phyloP scores from a whole-genome alignment of 2,797 vertebrate genomes.

The Parambassis ranga region DNA sequence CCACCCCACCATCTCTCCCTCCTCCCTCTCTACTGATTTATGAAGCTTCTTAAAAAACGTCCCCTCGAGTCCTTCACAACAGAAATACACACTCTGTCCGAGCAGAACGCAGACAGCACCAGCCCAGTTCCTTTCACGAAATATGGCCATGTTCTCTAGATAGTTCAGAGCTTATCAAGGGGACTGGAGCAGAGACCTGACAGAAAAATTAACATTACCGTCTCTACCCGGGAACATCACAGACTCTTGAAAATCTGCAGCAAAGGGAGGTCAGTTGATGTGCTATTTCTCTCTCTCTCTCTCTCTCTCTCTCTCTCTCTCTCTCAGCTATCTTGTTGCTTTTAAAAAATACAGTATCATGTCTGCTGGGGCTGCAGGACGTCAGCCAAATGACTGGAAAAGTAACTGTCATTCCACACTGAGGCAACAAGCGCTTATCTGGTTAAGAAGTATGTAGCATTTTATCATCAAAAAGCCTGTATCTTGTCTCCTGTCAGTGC shows the following conservation, averaged over 20 bases:
- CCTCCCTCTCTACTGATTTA: constrained; percentile 35
- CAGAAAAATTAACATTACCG: background rate
- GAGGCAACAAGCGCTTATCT: constrained; percentile 5
- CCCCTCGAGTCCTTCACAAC: constrained; percentile 38
- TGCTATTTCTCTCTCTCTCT: background rate
- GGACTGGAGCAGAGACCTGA: background rate
- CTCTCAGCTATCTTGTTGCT: background rate
- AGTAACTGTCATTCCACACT: background rate
- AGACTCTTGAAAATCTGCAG: background rate
- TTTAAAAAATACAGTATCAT: background rate
- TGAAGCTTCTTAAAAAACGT: constrained; percentile 35
- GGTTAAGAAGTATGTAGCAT: background rate
- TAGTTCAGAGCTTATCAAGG: background rate
- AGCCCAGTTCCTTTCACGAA: background rate
- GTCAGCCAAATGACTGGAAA: constrained; percentile 10
- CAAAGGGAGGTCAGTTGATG: background rate
- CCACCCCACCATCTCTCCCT: background rate
- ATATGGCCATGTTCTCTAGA: background rate
- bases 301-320: background rate
- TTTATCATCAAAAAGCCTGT: background rate
- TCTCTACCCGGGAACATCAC: background rate
- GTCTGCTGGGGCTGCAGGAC: constrained; percentile 5
- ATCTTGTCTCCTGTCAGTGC: background rate
- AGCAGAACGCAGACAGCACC: background rate
- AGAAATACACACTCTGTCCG: constrained; percentile 14